These are phyloP conservation scores for Octodonta nipae DNA, from an alignment of 2,888 invertebrate genomes.

Conservation along the genomic window DNA sequence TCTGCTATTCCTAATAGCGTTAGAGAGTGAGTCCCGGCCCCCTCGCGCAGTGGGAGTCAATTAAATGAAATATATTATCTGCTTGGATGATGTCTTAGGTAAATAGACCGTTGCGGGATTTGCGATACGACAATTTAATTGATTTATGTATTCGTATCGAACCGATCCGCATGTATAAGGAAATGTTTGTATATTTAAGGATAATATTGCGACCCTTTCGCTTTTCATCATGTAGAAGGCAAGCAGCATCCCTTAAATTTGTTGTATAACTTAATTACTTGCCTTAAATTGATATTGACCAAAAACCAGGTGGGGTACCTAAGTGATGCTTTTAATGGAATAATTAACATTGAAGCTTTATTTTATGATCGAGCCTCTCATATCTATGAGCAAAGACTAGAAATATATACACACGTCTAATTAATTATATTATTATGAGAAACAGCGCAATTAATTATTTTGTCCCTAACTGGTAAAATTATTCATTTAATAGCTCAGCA, in stretches of 20 bases:
- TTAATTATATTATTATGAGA: too few species aligned
- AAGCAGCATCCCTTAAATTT: constrained; percentile 11
- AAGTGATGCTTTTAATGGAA: constrained; percentile 12
- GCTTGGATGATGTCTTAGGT: constrained; percentile 22
- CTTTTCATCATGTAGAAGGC: constrained; percentile 8
- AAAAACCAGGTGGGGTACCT: constrained; percentile 13
- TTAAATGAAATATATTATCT: constrained; percentile 20
- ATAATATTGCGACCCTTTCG: constrained; percentile 10
- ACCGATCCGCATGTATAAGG: constrained; percentile 9
- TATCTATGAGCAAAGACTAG: too few species aligned
- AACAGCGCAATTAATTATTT: too few species aligned
- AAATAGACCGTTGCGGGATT: constrained; percentile 20
- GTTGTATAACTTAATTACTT: constrained; percentile 12
- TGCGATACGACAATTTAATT: constrained; percentile 11
- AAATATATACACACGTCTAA: too few species aligned
- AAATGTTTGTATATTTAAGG: constrained; percentile 11
- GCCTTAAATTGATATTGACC: constrained; percentile 17
- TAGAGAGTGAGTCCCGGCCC: too few species aligned
- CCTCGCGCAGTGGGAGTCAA: too few species aligned
- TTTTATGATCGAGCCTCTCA: too few species aligned
- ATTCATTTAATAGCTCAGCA: too few species aligned
- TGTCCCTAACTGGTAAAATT: too few species aligned
- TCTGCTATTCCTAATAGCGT: too few species aligned
- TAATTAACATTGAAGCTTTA: not conserved
- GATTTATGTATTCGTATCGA: constrained; percentile 11